Evolutionary conservation across 2,888 invertebrate species (phyloP), one percentile per base, ranked within the genome.

Genomic region (Eupithecia tripunctaria): DNA sequence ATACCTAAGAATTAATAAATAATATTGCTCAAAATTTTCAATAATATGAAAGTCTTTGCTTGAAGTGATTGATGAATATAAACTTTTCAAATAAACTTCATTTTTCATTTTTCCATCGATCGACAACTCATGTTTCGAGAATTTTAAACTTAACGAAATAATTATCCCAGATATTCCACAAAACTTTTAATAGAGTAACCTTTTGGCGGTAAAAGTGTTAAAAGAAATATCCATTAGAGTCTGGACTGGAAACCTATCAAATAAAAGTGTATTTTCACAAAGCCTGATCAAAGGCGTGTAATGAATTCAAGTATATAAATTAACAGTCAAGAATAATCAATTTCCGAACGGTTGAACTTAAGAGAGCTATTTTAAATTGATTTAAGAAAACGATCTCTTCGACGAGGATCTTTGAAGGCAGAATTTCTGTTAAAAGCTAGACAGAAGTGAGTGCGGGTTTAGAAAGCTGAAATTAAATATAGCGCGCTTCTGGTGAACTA

Each of bases 321-420:
- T 76, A 77, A 76, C 74, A 72, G 74, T 76, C 67, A 68, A 73
- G 67, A 76, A 72, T 74, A 77, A 76, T 77, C 77, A 75, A 74
- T 78, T 76, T 77, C 76, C 73, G 65, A 66, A 64, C 72, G 74
- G 65, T 47, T 72, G 41, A 63, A 70, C 71, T 69, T 70, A 74
- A 64, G 56, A 47, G 36, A 27, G 38, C 27, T 71, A 47, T 74
- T 74, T 73, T 72, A 47, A 67, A 73, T 76, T 72, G 66, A 73
- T 71, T 75, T 72, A 67, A 59, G 68, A 60, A 64, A 64, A 29
- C 15, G 62, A 71, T n/a, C 47, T 69, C 67, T 60, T 73, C 68
- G 21, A 15, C 56, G 51, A 10, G 56, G 25, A 25, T 56, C 56
- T 12, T 56, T 25, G 1, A 25, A 56, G 36, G 36, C 8, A 7